Base-by-base conservation (phyloP, 1,140 invertebrate genomes). In the Pomacea maculata region DNA sequence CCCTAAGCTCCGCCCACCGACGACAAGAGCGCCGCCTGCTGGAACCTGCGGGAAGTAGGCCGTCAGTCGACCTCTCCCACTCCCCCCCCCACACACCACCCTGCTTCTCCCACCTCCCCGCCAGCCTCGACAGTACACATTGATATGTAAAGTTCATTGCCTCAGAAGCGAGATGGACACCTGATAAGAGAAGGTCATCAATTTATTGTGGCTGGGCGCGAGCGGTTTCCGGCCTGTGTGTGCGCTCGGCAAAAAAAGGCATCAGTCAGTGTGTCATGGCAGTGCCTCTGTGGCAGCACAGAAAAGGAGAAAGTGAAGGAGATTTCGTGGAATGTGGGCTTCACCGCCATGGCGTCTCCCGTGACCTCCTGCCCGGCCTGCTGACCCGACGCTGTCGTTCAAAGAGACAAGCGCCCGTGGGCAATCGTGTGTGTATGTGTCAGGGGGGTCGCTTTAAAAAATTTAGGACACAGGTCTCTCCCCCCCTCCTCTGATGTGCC, bases 61-160 rank as follows among this genome's bases (percentile, higher is more conserved):
- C 67, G 67, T 12, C n/a, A 34, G 29, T 11, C 11, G 67, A 12
- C 1, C 67, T 9, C 67, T 11, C 29, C n/a, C 0, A 11, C 11
- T n/a, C 12, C 67, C 29, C 67, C n/a, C 11, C 12, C 67, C 29
- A 1, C 29, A 2, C 6, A 45, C 34, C 34, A 45, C 34, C 2
- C 34, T 45, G 0, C 34, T 0, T 45, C 34, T 45, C 34, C 34
- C 34, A 45, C 34, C 34, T n/a, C 29, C 11, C 6, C 12, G 67
- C 4, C 67, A 34, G 21, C 67, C 67, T 25, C 12, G 29, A 70
- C 68, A 29, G 67, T 79, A 70, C 54, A 54, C 77, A 79, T 79
- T 79, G 77, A 79, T 79, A 79, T 79, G 77, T 79, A 79, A 79
- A 79, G 77, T 68, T 21, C 34, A 54, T 57, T 55, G 67, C 77